Evolutionary conservation across 2,888 invertebrate genomes (phyloP).

Genomic region (Panorpa germanica): DNA sequence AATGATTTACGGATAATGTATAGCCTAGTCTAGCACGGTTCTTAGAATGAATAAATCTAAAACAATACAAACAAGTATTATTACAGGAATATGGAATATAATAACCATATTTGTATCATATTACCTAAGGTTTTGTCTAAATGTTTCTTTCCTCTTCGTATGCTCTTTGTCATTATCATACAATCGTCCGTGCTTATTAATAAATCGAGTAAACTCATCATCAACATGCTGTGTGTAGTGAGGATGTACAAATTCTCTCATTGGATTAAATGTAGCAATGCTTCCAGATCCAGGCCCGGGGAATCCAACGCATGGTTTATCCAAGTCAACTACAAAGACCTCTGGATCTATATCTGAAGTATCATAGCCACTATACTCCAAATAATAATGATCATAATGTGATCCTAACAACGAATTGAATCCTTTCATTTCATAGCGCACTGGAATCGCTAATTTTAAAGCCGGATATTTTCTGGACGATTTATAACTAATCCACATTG

Average conservation of each 20-base stretch:
- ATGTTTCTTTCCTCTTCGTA: constrained; percentile 48
- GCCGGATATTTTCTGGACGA: constrained; percentile 29
- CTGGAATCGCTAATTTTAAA: constrained; percentile 41
- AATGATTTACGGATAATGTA: constrained; percentile 64
- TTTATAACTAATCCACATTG: constrained; percentile 67
- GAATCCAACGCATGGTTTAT: constrained; percentile 51
- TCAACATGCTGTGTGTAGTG: constrained; percentile 49
- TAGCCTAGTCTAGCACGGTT: constrained; percentile 61
- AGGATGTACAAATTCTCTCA: constrained; percentile 73
- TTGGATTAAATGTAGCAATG: constrained; percentile 77
- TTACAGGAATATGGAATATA: constrained; percentile 6
- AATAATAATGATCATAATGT: constrained; percentile 87
- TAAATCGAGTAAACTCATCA: constrained; percentile 52
- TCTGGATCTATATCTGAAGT: constrained; percentile 45
- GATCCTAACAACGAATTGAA: constrained; percentile 84
- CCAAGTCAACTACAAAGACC: constrained; percentile 50
- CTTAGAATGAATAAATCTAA: constrained; percentile 56
- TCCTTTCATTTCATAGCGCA: constrained; percentile 85
- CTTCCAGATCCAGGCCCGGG: constrained; percentile 71
- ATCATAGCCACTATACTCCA: constrained; percentile 54
- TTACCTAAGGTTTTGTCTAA: constrained; percentile 71
- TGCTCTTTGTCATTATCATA: constrained; percentile 51
- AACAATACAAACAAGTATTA: constrained; percentile 8
- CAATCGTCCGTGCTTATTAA: constrained; percentile 44
- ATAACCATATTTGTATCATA: constrained; percentile 12